Evolutionary conservation across 2,888 invertebrate species (phyloP), one percentile per base, ranked within the genome.

Genomic region (Slavum lentiscoides): DNA sequence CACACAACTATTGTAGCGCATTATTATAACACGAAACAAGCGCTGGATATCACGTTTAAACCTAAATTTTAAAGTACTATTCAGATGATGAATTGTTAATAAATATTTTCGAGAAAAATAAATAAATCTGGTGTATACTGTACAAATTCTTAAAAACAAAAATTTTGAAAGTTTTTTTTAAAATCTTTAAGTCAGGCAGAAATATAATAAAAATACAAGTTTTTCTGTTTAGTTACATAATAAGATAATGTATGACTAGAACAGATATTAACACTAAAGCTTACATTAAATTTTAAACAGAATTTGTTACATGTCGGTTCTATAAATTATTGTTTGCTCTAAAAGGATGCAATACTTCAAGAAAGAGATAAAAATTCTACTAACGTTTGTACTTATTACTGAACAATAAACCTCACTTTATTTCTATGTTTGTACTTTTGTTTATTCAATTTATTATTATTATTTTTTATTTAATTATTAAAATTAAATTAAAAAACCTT

Each of bases 311-410:
- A 55, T 69, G 37, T 70, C 70, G 30, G n/a, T 37, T 70, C 19
- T 55, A 55, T 58, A 70, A 55, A 58, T 70, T 70, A n/a, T 70
- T 30, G 30, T 70, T 13, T n/a, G 58, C 8, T 11, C 15, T 58
- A 58, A 58, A n/a, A 70, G 30, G 19, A 30, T 6, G 69, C 55
- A 37, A 37, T 70, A 70, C 30, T 37, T 58, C 17, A 30, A 23
- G 53, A 30, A 13, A n/a, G 6, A 55, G 30, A 70, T 70, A 70
- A 58, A n/a, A 37, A 70, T 58, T n/a, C 7, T 30, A 30, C 37
- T 68, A 58, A 70, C n/a, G 55, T 53, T 55, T n/a, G 55, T 55
- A 68, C 13, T 43, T 49, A 53, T 68, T 53, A 15, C 15, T n/a
- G 43, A 23, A 21, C 15, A 67, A 49, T 2, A 30, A 30, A 30